Conservation (phyloP, 2,797 vertebrate genomes). For the Tenualosa ilisha region DNA sequence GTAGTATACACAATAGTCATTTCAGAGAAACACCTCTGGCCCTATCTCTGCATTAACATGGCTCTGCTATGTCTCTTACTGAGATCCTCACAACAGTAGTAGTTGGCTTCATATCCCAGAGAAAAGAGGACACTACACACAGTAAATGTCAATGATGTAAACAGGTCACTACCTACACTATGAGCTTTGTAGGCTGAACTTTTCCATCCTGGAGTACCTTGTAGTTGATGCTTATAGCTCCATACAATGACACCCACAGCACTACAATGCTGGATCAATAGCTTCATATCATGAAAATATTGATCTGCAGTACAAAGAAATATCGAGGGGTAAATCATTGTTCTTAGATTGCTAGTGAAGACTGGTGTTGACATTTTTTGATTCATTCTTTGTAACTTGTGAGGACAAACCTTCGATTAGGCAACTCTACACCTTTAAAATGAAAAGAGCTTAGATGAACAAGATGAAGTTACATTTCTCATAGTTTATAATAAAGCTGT, state of each 20-base stretch:
- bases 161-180: not conserved
- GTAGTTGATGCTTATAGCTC: not conserved
- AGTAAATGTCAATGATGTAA: slow-evolving; percentile 7
- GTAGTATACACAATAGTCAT: not conserved
- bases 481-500: too few relatives aligned
- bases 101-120: not conserved
- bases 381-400: not conserved
- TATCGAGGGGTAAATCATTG: not conserved
- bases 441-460: too few relatives aligned
- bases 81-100: not conserved
- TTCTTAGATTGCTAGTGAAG: not conserved
- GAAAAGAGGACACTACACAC: not conserved
- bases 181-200: not conserved
- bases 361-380: not conserved
- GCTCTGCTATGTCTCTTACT: not conserved
- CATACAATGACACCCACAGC: not conserved
- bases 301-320: not conserved
- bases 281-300: not conserved
- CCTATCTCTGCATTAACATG: not conserved
- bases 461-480: too few relatives aligned
- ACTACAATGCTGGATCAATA: not conserved
- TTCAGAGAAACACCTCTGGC: not conserved
- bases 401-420: too few relatives aligned
- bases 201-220: not conserved
- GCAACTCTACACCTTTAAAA: not conserved